Conservation (phyloP, 2,797 vertebrate genomes). For the Emys orbicularis region DNA sequence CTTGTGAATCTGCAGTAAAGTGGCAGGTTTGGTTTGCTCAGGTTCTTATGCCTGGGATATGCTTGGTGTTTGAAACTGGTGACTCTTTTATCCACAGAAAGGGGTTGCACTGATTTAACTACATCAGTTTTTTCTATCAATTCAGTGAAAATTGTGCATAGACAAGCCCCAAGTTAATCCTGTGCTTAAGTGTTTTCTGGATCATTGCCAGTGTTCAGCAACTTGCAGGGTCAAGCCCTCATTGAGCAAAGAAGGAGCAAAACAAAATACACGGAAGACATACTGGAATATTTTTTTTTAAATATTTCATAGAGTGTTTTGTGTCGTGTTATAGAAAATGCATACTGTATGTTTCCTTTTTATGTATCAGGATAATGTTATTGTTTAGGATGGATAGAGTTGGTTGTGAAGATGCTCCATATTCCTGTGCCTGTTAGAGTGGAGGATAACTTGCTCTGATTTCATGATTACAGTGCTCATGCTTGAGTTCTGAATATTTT, state of each 20-base stretch:
- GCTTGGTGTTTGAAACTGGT: neutral
- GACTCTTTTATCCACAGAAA: neutral
- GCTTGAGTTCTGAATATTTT: neutral
- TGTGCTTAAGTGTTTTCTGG: slow-evolving; percentile 6
- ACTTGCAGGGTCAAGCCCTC: neutral
- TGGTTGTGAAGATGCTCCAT: neutral
- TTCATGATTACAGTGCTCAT: neutral
- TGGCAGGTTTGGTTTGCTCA: neutral
- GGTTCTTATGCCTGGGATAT: neutral
- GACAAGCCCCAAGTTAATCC: slow-evolving; percentile 16
- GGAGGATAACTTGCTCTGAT: slow-evolving; percentile 4
- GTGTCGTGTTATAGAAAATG: neutral
- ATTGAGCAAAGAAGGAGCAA: neutral
- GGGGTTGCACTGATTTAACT: neutral
- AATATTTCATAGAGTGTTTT: neutral
- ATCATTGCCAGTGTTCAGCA: neutral
- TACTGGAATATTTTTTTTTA: rapidly evolving
- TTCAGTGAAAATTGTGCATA: slow-evolving; percentile 1
- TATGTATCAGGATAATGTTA: neutral
- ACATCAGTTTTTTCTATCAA: neutral
- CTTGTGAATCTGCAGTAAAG: neutral
- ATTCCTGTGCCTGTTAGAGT: neutral
- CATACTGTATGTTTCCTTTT: neutral
- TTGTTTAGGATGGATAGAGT: neutral
- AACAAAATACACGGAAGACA: neutral